A percentile compares a stretch with the other conserved stretches of the same genome.
Evolutionary conservation across 2,888 invertebrate species (phyloP).

Genomic region (Stenurella melanura): DNA sequence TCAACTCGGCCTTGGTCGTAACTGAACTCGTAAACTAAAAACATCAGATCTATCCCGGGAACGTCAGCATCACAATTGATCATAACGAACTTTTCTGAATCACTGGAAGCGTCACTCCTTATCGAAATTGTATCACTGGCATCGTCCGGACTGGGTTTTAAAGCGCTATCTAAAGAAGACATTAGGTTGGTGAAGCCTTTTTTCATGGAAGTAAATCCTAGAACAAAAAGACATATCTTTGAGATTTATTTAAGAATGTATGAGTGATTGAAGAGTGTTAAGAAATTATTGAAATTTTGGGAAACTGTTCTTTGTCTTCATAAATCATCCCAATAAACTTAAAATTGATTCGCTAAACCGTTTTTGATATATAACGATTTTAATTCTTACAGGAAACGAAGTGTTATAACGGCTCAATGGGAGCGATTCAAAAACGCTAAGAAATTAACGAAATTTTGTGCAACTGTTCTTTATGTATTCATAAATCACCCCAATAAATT

Average conservation of each 20-base stretch:
- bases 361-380: too few species aligned
- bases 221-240: slow-evolving; percentile 39
- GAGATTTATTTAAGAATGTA: neutral
- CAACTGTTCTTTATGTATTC: too few species aligned
- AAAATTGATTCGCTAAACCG: too few species aligned
- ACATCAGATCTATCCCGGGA: slow-evolving; percentile 83
- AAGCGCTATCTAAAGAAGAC: slow-evolving; percentile 89
- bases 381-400: too few species aligned
- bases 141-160: slow-evolving; percentile 83
- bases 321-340: too few species aligned
- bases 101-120: slow-evolving; percentile 89
- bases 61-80: slow-evolving; percentile 80
- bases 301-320: too few species aligned
- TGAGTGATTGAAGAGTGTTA: too few species aligned
- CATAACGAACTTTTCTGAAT: slow-evolving; percentile 90
- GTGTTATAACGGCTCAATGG: too few species aligned
- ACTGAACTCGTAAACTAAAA: slow-evolving; percentile 73
- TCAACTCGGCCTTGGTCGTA: slow-evolving; percentile 77
- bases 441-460: too few species aligned
- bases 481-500: too few species aligned
- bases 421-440: too few species aligned
- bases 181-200: slow-evolving; percentile 89
- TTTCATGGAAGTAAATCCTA: slow-evolving; percentile 85
- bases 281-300: too few species aligned
- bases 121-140: slow-evolving; percentile 85